These are phyloP conservation scores for Platycnemis pennipes DNA, from an alignment of 2,888 invertebrate genomes.

Conservation along the genomic window DNA sequence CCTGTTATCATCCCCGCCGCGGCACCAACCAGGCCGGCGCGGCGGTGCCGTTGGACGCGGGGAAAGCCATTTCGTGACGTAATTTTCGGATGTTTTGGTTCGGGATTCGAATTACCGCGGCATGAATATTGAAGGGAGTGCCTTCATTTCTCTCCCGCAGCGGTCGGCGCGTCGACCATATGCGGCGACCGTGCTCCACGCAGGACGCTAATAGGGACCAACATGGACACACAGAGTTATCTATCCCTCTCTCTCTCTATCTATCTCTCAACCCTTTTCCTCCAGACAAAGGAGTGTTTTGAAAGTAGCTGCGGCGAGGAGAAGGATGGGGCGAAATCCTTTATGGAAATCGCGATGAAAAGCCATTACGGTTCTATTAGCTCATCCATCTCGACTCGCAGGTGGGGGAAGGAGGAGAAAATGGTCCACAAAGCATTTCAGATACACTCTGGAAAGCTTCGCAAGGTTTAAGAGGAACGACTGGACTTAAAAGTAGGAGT, in stretches of 20 bases:
- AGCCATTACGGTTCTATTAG: background rate
- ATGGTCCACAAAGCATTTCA: no score
- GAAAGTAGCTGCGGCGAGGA: background rate
- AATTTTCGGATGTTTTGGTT: background rate
- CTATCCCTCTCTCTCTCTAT: background rate
- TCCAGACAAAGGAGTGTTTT: background rate
- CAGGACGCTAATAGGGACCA: background rate
- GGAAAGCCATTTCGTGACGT: background rate
- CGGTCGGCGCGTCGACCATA: background rate
- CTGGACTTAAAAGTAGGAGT: no score
- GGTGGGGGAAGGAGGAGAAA: no score
- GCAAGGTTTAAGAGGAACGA: no score
- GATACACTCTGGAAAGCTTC: no score
- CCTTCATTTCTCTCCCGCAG: background rate
- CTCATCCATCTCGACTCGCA: background rate
- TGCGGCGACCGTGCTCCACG: background rate
- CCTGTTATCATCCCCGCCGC: background rate
- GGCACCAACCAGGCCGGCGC: background rate
- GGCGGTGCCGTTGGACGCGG: background rate
- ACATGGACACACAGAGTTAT: background rate
- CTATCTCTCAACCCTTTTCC: background rate
- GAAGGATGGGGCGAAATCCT: background rate
- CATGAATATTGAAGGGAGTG: background rate
- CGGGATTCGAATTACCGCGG: background rate
- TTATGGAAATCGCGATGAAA: background rate